Conservation (phyloP, 2,797 vertebrate species). For the Harpagifer antarcticus region DNA sequence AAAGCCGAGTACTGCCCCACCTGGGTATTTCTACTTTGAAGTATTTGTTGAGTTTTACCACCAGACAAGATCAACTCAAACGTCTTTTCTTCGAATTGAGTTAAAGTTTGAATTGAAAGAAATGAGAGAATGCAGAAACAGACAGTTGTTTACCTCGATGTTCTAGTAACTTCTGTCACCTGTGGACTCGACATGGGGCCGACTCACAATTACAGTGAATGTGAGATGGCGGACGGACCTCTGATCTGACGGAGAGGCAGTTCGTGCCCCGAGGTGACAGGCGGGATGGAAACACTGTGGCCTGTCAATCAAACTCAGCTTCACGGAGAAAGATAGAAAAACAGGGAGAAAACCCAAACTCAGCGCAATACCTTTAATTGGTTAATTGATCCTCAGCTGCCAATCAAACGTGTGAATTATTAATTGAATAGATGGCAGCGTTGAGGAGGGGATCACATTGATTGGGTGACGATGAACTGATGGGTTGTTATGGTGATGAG, state of each 20-base stretch:
- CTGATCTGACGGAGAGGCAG: no score
- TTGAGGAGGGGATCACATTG: constrained; percentile 27
- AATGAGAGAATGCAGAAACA: constrained; percentile 39
- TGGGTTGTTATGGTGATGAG: constrained; percentile 54
- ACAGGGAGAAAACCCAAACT: no score
- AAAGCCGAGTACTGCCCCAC: neutral
- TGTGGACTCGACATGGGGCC: constrained; percentile 5
- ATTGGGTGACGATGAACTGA: constrained; percentile 34
- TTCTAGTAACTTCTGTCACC: constrained; percentile 42
- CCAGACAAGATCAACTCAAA: neutral
- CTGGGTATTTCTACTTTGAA: neutral
- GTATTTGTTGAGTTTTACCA: constrained; percentile 21
- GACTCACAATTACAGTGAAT: no score
- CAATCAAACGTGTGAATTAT: no score
- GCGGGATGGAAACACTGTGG: no score
- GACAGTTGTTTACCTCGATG: constrained; percentile 31
- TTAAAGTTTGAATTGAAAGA: constrained; percentile 26
- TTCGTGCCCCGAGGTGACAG: no score
- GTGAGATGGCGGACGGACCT: no score
- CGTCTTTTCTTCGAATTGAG: constrained; percentile 29
- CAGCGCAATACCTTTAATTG: no score
- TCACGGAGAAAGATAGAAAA: no score
- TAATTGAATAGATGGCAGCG: neutral
- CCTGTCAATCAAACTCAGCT: no score
- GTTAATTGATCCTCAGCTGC: no score